Evolutionary conservation across 2,888 invertebrate genomes (phyloP).

Genomic region (Clunio marinus): DNA sequence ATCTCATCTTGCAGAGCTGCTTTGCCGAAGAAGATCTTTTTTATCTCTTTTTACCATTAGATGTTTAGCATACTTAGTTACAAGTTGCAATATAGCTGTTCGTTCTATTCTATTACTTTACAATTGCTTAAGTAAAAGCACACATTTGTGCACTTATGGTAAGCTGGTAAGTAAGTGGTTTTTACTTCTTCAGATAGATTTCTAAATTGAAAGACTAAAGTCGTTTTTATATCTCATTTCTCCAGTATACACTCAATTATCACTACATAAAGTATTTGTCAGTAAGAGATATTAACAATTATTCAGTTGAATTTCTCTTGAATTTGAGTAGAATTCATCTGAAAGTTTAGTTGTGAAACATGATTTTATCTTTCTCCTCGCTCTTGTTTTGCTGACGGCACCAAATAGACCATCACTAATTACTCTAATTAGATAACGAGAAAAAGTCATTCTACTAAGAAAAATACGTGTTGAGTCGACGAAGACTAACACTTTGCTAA

Average conservation of each 20-base stretch:
- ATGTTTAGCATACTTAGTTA: neutral
- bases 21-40: neutral
- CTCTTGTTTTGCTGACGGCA: slow-evolving; percentile 11
- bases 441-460: neutral
- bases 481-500: no score
- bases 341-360: slow-evolving; percentile 13
- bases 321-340: neutral
- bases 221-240: neutral
- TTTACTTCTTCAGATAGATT: neutral
- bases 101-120: slow-evolving; percentile 45
- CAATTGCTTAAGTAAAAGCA: neutral
- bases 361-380: slow-evolving; percentile 20
- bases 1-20: slow-evolving; percentile 10
- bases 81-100: slow-evolving; percentile 43
- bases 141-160: neutral
- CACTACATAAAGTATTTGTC: slow-evolving; percentile 18
- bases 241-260: slow-evolving; percentile 2
- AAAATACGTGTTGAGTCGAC: neutral
- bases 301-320: slow-evolving; percentile 14
- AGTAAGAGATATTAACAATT: neutral
- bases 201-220: neutral
- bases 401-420: slow-evolving; percentile 39
- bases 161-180: no score
- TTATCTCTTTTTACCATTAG: neutral
- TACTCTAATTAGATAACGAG: slow-evolving; percentile 21